These are phyloP conservation scores for Chrysemys picta DNA, from an alignment of 2,113 vertebrate species.

Conservation along the genomic window DNA sequence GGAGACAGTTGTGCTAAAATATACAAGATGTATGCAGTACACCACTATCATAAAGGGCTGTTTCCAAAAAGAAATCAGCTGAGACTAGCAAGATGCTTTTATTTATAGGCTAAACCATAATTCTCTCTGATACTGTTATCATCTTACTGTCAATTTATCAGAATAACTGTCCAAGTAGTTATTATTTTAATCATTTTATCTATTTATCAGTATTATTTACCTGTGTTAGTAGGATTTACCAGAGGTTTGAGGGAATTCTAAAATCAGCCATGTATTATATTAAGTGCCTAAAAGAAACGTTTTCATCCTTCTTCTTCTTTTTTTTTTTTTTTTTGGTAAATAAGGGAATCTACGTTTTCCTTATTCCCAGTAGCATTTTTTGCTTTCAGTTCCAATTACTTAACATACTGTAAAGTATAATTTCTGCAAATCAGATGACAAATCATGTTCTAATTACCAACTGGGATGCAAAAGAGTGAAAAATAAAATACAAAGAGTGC, in stretches of 20 bases:
- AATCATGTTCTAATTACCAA: not conserved
- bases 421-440: not conserved
- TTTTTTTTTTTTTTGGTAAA: not conserved
- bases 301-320: not conserved
- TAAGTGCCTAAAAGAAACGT: not conserved
- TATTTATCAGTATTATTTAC: conserved; percentile 16
- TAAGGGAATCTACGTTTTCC: not conserved
- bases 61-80: conserved; percentile 61
- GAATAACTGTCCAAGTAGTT: conserved; percentile 26
- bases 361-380: not conserved
- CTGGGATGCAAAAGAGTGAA: not conserved
- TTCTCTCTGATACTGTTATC: conserved; percentile 15
- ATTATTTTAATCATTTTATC: conserved; percentile 56
- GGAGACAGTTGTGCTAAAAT: conserved; percentile 50
- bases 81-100: conserved; percentile 32
- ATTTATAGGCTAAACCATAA: conserved; percentile 41
- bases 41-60: conserved; percentile 6
- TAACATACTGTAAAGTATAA: not conserved
- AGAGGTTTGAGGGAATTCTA: not conserved
- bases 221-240: not conserved
- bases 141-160: conserved; percentile 41
- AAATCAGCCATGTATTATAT: fast-evolving
- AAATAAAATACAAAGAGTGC: fast-evolving
- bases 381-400: not conserved
- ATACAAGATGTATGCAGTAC: conserved; percentile 33